Percentiles rank a stretch among this genome's conserved stretches.
These are phyloP conservation scores for human DNA, from an alignment of 2,113 vertebrate species.

Conservation along the genomic window GRCh38 chr17:29045501-29046000, in stretches of 20 bases:
- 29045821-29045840: neutral
- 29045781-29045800: neutral
- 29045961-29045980: neutral
- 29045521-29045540: too few relatives aligned
- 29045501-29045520: too few relatives aligned
- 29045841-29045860: neutral
- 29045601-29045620: too few relatives aligned
- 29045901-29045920: neutral
- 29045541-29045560: too few relatives aligned
- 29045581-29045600: too few relatives aligned
- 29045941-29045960: neutral
- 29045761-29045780: neutral
- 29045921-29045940: neutral
- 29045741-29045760: neutral
- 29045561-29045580: too few relatives aligned
- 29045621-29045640: too few relatives aligned
- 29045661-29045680: too few relatives aligned
- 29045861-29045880: neutral
- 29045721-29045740: neutral
- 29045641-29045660: too few relatives aligned
- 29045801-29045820: neutral
- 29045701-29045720: neutral
- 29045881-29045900: neutral
- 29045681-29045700: too few relatives aligned
- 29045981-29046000: neutral